Evolutionary conservation across 2,113 vertebrate species (phyloP), one percentile per base, ranked within the genome.

Genomic region (Addax nasomaculatus): DNA sequence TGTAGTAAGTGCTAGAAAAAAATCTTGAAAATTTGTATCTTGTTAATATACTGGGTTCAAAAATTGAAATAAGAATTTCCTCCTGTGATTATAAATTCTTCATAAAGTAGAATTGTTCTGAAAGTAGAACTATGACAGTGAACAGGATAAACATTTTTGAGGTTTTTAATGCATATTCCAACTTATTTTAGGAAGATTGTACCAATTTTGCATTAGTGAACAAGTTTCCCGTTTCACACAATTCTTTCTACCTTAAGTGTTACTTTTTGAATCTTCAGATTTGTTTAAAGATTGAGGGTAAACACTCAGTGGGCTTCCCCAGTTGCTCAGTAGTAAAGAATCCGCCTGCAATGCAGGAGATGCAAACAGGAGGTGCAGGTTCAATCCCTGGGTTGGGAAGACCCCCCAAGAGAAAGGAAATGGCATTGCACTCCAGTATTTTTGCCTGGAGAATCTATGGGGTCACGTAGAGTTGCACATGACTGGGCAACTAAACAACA

Each of bases 51-150:
- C 51, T 5, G 84, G 21, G 36, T 90, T 84, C 43, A 96, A 92
- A 94, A 96, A 80, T 70, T 83, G 21, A 91, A 81, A 55, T 64
- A 78, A 85, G 47, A 95, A 91, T 91, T 95, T 85, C 23, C 30
- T 89, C 5, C 36, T 88, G 16, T 84, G 29, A 76, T 91, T 95
- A 49, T 45, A 95, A 94, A 81, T 88, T 64, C 15, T 57, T 96
- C 57, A 70, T 90, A 62, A 94, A 73, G 19, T 73, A 73, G n/a
- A 39, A 25, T 39, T 73, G n/a, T 73, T 73, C 27, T 92, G 60
- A 89, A 89, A 79, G 39, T 64, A 64, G 49, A 79, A 30, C 43
- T 58, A 1, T 67, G 80, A 53, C 10, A 25, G 27, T 33, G 84
- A 89, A 79, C 5, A 70, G 43, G n/a, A 90, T 62, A n/a, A 86